Evolutionary conservation across 35 echinoderm and acorn worm genomes (phyloP), one percentile per base, ranked within the genome.

Genomic region (Amphiura filiformis): DNA sequence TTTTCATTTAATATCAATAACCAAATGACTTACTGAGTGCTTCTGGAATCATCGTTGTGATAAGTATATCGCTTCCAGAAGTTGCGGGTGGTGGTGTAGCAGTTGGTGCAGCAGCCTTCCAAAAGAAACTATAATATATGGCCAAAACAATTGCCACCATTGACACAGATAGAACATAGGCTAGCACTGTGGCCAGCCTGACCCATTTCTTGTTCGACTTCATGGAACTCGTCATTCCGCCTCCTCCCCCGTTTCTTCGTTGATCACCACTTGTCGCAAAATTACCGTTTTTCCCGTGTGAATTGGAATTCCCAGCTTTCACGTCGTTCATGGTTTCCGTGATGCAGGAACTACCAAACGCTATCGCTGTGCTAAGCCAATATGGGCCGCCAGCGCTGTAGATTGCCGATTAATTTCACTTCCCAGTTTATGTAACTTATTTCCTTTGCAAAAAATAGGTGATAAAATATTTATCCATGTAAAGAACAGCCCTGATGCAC

Each of bases 151-250:
- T 89, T 4, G 95, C 95, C 37, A 94, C 95, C 39, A 97, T 44
- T 9, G 95, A 97, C 0, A 97, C 95, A 1, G 95, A 97, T 1
- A 97, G 81, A 35, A 97, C 95, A 77, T 97, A 97, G 0, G 95
- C 95, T 39, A 97, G 94, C 31, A 97, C 95, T 12, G 95, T 97
- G n/a, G 95, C 95, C 65, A 97, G 86, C 3, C 95, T 84, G 42
- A 97, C 89, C 92, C 95, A 97, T 57, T 97, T 97, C 87, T 97
- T 97, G 79, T 97, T 97, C 80, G 95, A 94, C 82, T 97, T 97
- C 37, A 93, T 83, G 44, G 80, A 93, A 26, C 85, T 91, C 5
- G 92, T 76, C 78, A 91, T 86, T 42, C 82, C 92, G 22, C 90
- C 87, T 18, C 80, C 22, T 35, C 90, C 86, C 20, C 44, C 44